Base-by-base conservation (phyloP, 35 echinoderm and acorn worm genomes). In the Stichopus chloronotus region DNA sequence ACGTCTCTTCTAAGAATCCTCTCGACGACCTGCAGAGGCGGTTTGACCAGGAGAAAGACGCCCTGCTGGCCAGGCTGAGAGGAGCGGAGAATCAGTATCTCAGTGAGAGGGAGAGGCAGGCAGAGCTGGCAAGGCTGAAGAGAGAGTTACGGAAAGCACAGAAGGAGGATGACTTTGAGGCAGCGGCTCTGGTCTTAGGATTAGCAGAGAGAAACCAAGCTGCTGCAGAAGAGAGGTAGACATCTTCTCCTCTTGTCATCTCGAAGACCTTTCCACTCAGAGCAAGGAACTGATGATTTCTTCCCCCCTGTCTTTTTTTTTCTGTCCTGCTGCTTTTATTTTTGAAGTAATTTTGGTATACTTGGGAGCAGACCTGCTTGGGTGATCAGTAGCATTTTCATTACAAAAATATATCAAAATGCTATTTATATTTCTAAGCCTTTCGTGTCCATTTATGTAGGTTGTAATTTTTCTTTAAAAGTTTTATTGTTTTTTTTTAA, bases 171-270 rank as follows among this genome's bases (percentile, higher is more conserved):
- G 92, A 94, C 76, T 99, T 99, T 68, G 78, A 76, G 54, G 92
- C 93, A 23, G 97, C 95, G 19, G 97, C 97, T 11, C 95, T 99
- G 17, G 97, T 96, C 17, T 83, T 99, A 6, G 97, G 97, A n/a
- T 82, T 96, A 55, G 95, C 97, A 9, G 97, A 99, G 84, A 88
- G 97, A 13, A 91, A 99, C 78, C 97, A 99, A 76, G 94, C 93
- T 55, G 95, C 97, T 65, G 81, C 89, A 17, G 94, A 84, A 74
- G 95, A 96, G 61, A 99, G 97, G 97, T 99, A 7, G 61, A 19
- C 19, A 65, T 65, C 61, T 17, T 19, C 19, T 81, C 78, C 25
- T 6, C n/a, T n/a, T n/a, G n/a, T n/a, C 23, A 83, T 21, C n/a
- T 19, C 17, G 19, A 56, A 88, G 30, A 13, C 43, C 17, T 13